Percentiles rank a stretch among this genome's conserved stretches.
Conservation (phyloP, 1,140 invertebrate genomes). For the Drosophila seguyi region DNA sequence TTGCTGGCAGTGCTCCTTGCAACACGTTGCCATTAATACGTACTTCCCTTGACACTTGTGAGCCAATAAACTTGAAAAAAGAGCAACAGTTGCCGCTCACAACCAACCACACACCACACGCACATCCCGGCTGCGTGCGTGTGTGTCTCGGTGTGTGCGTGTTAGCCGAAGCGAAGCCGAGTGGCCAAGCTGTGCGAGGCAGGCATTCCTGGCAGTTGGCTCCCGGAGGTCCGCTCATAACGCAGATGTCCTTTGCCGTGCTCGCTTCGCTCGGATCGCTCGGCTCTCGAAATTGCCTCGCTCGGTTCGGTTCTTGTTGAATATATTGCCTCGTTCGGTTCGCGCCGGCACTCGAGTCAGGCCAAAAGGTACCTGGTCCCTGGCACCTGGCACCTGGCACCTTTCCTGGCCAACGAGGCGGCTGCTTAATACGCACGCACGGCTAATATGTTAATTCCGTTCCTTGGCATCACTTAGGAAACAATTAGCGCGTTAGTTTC, state of each 20-base stretch:
- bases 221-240: constrained; percentile 62
- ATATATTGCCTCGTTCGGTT: constrained; percentile 15
- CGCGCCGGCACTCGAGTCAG: constrained; percentile 60
- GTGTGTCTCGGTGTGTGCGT: constrained; percentile 8
- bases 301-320: constrained; percentile 17
- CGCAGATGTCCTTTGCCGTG: constrained; percentile 81
- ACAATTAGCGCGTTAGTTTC: constrained; percentile 73
- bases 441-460: constrained; percentile 79
- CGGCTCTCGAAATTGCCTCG: constrained; percentile 24
- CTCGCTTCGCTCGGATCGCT: constrained; percentile 48
- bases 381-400: constrained; percentile 1
- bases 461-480: constrained; percentile 71
- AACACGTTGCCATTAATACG: constrained; percentile 82
- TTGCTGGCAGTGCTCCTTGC: constrained; percentile 43
- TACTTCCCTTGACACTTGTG: constrained; percentile 83
- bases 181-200: constrained; percentile 41
- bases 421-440: constrained; percentile 61
- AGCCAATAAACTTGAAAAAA: constrained; percentile 84
- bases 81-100: constrained; percentile 78
- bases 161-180: constrained; percentile 49
- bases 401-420: constrained; percentile 13
- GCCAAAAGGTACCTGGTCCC: constrained; percentile 20
- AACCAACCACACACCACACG: constrained; percentile 34
- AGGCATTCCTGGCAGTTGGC: constrained; percentile 26
- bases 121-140: constrained; percentile 15